Evolutionary conservation across 2,888 invertebrate species (phyloP), one percentile per base, ranked within the genome.

Genomic region (Chloromyia formosa): DNA sequence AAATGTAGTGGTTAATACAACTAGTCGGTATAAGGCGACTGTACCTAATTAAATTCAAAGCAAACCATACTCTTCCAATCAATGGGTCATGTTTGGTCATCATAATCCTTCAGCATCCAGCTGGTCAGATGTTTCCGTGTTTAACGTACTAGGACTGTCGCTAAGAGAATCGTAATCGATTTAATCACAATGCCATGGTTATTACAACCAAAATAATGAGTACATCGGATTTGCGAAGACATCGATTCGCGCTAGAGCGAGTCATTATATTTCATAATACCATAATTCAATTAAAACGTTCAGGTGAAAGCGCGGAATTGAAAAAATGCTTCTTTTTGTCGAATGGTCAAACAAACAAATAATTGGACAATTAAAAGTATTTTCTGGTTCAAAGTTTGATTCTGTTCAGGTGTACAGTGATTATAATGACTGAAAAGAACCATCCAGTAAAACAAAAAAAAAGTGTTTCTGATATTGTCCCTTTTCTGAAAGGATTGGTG

Each of bases 221-320:
- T 40, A 40, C 40, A 56, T 71, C 71, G 40, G 40, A 58, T 40
- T 56, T 10, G 40, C 56, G 56, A 71, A 58, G 71, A 58, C 56
- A 40, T 56, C 40, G 40, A 56, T 56, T 40, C 12, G 71, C 56
- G 20, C 58, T 58, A 40, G 56, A 58, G 40, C 14, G 9, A 40
- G 10, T 35, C 18, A 58, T 40, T 16, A 56, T 56, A 35, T 54
- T 16, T 20, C 2, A 58, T 58, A 71, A 56, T 56, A n/a, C 56
- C 4, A 58, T 71, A 42, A 53, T 71, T 71, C 71, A 71, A 58
- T 71, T 71, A 71, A 58, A 71, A 58, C 66, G 18, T 49, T 49
- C 23, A 49, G 20, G 49, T 12, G 3, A 12, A 20, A 14, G 10
- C 7, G 53, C 2, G 49, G 16, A 49, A 49, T 12, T n/a, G 49